A percentile compares a stretch with the other conserved stretches of the same genome.
These are phyloP conservation scores for Triops cancriformis DNA, from an alignment of 1,140 invertebrate species.

Conservation along the genomic window DNA sequence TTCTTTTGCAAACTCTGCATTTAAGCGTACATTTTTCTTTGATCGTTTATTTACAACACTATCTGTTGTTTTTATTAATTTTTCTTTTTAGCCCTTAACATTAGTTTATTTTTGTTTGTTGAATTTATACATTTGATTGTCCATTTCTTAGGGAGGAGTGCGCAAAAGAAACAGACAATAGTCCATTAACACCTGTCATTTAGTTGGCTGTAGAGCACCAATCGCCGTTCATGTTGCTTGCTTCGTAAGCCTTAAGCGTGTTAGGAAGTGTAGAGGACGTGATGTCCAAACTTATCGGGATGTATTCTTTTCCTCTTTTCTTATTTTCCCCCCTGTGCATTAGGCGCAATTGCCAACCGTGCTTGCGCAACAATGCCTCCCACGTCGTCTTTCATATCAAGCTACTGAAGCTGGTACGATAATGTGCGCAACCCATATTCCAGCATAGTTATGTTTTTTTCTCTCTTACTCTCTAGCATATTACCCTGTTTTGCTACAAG, in stretches of 20 bases:
- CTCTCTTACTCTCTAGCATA: not conserved
- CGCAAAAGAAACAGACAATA: not conserved
- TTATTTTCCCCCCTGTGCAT: not conserved
- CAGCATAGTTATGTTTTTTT: not conserved
- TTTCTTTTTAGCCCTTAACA: too few relatives aligned
- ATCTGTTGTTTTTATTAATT: too few relatives aligned
- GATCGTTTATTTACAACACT: too few relatives aligned
- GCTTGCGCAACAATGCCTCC: not conserved
- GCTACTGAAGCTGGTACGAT: not conserved
- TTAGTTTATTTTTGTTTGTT: too few relatives aligned
- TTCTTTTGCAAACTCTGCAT: too few relatives aligned
- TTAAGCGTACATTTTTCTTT: not conserved
- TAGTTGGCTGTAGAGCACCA: not conserved
- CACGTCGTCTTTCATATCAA: not conserved
- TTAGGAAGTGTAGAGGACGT: not conserved
- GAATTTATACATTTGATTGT: too few relatives aligned
- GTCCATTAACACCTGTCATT: not conserved
- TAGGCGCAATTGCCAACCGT: not conserved
- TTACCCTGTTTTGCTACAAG: not conserved
- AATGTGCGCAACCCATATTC: not conserved
- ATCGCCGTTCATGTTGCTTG: not conserved
- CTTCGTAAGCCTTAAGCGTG: not conserved
- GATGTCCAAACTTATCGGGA: not conserved
- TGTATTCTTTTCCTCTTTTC: not conserved
- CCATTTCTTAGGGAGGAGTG: not conserved